Conservation (phyloP, 2,797 vertebrate genomes). For the Enteromius anoplus region DNA sequence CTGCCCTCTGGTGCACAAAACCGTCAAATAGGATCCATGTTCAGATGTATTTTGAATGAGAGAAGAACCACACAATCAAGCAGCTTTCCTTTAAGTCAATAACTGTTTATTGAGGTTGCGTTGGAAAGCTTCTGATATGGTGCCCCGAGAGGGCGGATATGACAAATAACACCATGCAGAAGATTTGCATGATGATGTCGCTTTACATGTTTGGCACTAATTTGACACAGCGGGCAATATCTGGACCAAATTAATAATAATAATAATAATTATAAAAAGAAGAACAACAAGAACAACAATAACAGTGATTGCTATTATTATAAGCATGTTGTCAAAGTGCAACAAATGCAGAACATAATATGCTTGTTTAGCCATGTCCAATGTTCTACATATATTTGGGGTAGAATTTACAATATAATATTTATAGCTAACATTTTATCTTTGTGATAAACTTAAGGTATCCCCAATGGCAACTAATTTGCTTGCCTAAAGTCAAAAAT, state of each 20-base stretch:
- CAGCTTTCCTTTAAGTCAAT: conserved; percentile 50
- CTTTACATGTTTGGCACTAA: conserved; percentile 44
- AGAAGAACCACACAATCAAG: conserved; percentile 34
- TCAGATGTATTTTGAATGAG: not conserved
- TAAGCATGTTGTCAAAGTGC: conserved; percentile 30
- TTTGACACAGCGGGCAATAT: conserved; percentile 57
- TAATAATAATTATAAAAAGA: not conserved
- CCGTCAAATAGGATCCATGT: not conserved
- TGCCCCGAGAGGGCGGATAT: conserved; percentile 45
- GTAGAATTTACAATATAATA: conserved; percentile 57
- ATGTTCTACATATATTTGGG: conserved; percentile 39
- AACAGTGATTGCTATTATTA: conserved; percentile 10
- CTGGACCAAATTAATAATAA: conserved; percentile 42
- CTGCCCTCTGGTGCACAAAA: conserved; percentile 49
- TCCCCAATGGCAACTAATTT: conserved; percentile 71
- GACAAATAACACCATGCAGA: conserved; percentile 60
- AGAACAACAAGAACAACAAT: conserved; percentile 11
- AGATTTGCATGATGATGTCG: conserved; percentile 58
- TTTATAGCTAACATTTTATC: conserved; percentile 46
- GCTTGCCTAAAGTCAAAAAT: conserved; percentile 69
- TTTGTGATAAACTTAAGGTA: conserved; percentile 33
- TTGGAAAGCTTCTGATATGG: conserved; percentile 60
- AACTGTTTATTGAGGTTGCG: conserved; percentile 64
- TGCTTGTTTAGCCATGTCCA: conserved; percentile 38
- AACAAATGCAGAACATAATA: conserved; percentile 45